These are phyloP conservation scores for Asteroscopus sphinx DNA, from an alignment of 2,888 invertebrate genomes.

Conservation along the genomic window DNA sequence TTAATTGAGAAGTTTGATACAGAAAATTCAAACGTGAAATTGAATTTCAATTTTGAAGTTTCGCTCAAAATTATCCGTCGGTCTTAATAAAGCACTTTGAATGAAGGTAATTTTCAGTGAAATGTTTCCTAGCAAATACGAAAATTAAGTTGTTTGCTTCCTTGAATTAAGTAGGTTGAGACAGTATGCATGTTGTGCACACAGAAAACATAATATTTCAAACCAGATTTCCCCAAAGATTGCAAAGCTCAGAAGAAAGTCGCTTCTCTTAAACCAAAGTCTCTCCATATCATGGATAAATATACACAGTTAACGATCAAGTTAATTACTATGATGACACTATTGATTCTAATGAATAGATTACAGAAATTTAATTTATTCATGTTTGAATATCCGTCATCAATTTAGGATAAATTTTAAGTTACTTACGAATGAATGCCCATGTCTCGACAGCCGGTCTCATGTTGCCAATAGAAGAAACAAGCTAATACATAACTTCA, in stretches of 20 bases:
- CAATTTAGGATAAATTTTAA: conserved; percentile 43
- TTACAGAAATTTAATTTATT: conserved; percentile 27
- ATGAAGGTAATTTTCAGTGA: neutral
- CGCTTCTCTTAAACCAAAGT: neutral
- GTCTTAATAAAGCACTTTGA: neutral
- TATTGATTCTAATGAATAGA: conserved; percentile 28
- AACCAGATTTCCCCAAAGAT: conserved; percentile 15
- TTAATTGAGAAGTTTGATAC: neutral
- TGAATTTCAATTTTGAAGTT: neutral
- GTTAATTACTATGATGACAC: conserved; percentile 2
- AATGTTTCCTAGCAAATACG: neutral
- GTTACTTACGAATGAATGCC: conserved; percentile 57
- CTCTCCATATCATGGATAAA: neutral
- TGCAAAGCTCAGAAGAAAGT: conserved; percentile 1
- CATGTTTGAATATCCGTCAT: conserved; percentile 28
- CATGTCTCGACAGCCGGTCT: conserved; percentile 42
- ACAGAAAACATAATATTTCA: conserved; percentile 5
- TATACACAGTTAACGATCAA: conserved; percentile 5
- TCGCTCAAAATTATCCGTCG: neutral
- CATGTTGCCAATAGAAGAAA: conserved; percentile 52
- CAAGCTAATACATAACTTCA: conserved; percentile 48
- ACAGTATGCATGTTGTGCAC: neutral
- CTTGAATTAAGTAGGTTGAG: neutral
- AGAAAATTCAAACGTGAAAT: neutral
- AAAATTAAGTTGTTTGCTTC: neutral